Base-by-base conservation (phyloP, 2,113 vertebrate genomes). In the crab-eating macaque (Macaca fascicularis) region DNA sequence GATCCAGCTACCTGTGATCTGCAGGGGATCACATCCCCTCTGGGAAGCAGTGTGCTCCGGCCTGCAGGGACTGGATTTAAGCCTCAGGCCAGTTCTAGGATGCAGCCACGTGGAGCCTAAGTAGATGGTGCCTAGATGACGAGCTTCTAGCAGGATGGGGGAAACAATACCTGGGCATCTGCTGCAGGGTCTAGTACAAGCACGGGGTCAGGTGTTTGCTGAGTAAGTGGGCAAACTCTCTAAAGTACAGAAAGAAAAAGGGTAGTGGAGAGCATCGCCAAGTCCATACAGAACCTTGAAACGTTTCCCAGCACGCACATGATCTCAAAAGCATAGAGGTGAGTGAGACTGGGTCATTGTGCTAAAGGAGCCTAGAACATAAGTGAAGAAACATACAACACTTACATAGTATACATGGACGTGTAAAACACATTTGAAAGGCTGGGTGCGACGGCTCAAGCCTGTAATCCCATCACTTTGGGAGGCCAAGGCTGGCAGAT, bases 221-320 rank as follows among this genome's bases (percentile, higher is more conserved):
- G 2, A 8, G 3, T 25, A 40, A 7, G 22, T 0, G 27, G 59
- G 79, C 19, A n/a, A 59, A 7, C 7, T 4, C 19, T 1, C 1
- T 3, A 17, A 45, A 27, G 3, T 4, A 5, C 14, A 40, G 40
- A 17, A 32, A 27, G 50, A 35, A 4, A 0, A 40, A 57, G 57
- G 50, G 12, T 6, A 14, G 3, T 38, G 16, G 32, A 16, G 40
- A 50, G 14, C 22, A 3, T 6, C 0, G 9, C 35, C 72, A 23
- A 12, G 27, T 20, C 6, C 22, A 23, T 2, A 1, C 7, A 14
- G 52, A 64, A 32, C 11, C 50, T 30, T 35, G 3, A 0, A 0
- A 7, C 0, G 35, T 38, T 57, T 19, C 2, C 40, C 10, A 0
- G 8, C 3, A 8, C 0, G 10, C 5, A 3, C 10, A 1, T 10